Evolutionary conservation across 1,140 invertebrate species (phyloP).

Genomic region (Chymomyza costata): DNA sequence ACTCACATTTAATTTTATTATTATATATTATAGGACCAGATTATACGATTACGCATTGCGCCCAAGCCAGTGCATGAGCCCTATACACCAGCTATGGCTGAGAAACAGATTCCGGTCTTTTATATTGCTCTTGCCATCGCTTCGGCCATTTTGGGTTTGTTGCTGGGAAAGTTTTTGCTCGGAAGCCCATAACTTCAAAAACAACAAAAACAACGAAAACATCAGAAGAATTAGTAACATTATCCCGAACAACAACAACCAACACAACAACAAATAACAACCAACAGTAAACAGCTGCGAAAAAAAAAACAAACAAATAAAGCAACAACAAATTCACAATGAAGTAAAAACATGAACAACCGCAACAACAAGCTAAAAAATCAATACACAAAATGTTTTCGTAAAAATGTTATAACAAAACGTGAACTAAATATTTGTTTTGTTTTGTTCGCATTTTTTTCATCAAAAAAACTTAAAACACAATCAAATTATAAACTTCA

Average conservation of each 20-base stretch:
- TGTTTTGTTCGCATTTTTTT: too few species aligned
- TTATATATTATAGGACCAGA: slow-evolving; percentile 76
- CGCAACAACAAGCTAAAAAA: slow-evolving; percentile 10
- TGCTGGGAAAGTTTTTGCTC: slow-evolving; percentile 79
- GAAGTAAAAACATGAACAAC: slow-evolving; percentile 9
- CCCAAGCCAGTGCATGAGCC: slow-evolving; percentile 57
- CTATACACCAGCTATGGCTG: slow-evolving; percentile 66
- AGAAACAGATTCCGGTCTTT: slow-evolving; percentile 76
- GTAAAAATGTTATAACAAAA: too few species aligned
- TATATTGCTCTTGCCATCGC: slow-evolving; percentile 77
- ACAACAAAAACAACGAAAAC: slow-evolving; percentile 23
- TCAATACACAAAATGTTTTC: slow-evolving; percentile 2
- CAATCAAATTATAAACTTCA: too few species aligned
- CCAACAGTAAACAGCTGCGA: slow-evolving; percentile 12
- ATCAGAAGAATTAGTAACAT: not conserved
- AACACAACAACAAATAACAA: slow-evolving; percentile 21
- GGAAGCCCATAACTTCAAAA: slow-evolving; percentile 74
- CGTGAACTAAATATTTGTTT: too few species aligned
- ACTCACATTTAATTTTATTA: slow-evolving; percentile 6
- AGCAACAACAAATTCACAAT: slow-evolving; percentile 15
- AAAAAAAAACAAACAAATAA: slow-evolving; percentile 19
- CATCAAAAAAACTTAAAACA: too few species aligned
- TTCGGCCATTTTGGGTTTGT: slow-evolving; percentile 77
- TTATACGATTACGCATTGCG: slow-evolving; percentile 76
- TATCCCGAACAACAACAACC: slow-evolving; percentile 13